Evolutionary conservation across 2,888 invertebrate species (phyloP).

Genomic region (Oligia fasciuncula): DNA sequence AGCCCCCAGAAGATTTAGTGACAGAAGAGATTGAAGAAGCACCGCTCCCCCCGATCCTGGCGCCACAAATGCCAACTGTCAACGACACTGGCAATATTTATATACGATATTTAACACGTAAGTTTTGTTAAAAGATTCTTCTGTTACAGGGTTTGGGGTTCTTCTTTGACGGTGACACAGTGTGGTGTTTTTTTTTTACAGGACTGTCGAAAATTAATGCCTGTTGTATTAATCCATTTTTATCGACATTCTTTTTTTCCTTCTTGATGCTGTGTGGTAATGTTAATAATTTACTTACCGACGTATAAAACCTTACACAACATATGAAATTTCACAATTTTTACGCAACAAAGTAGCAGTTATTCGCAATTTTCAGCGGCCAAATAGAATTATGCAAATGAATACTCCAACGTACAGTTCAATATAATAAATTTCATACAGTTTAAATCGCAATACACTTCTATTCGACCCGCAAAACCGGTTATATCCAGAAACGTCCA

Average conservation of each 20-base stretch:
- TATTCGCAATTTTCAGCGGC: conserved; percentile 39
- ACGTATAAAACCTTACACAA: no score
- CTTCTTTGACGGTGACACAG: conserved; percentile 5
- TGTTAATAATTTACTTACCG: background rate
- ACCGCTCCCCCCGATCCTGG: conserved; percentile 67
- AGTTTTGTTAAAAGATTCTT: conserved; percentile 75
- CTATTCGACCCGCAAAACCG: conserved; percentile 78
- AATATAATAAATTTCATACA: conserved; percentile 78
- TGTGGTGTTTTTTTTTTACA: background rate
- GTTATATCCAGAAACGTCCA: conserved; percentile 78
- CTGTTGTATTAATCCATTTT: background rate
- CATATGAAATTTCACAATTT: conserved; percentile 15
- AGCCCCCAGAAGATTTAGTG: conserved; percentile 70
- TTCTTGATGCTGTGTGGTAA: conserved; percentile 22
- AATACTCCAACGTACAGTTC: conserved; percentile 68
- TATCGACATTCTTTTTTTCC: background rate
- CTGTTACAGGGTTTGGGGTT: conserved; percentile 76
- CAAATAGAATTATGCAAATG: conserved; percentile 75
- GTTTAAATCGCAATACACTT: conserved; percentile 79
- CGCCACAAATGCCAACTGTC: conserved; percentile 76
- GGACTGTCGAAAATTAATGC: accelerated
- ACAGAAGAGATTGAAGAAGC: conserved; percentile 70
- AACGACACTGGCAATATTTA: conserved; percentile 81
- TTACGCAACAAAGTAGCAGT: conserved; percentile 7
- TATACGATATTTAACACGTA: conserved; percentile 88